Percentiles rank a stretch among this genome's conserved stretches.
Conservation (phyloP, 2,888 invertebrate species). For the Nemapogon koenigi region DNA sequence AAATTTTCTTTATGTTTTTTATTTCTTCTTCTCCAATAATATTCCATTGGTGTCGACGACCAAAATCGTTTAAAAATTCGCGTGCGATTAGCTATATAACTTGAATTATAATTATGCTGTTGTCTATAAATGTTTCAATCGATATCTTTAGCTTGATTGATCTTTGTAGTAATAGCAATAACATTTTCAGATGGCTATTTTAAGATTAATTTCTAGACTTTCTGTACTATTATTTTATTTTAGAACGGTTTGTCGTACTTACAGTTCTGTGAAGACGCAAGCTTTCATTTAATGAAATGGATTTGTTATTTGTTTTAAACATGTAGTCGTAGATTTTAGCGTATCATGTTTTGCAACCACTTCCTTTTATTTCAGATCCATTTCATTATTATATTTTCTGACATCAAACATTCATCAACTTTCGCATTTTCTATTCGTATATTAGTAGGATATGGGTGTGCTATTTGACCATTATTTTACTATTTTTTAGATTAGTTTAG, state of each 20-base stretch:
- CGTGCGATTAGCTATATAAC: no score
- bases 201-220: not conserved
- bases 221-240: conserved; percentile 22
- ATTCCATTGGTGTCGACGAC: conserved; percentile 57
- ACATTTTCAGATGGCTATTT: not conserved
- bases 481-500: not conserved
- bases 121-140: not conserved
- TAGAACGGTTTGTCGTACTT: conserved; percentile 37
- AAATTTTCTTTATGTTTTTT: conserved; percentile 34
- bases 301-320: conserved; percentile 13
- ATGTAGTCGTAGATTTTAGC: conserved; percentile 4
- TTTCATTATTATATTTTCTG: conserved; percentile 20
- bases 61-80: conserved; percentile 58
- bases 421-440: not conserved
- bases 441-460: not conserved
- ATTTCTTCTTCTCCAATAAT: conserved; percentile 29
- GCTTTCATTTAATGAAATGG: conserved; percentile 32
- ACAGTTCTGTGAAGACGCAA: conserved; percentile 21
- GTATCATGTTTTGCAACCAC: conserved; percentile 9
- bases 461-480: not conserved
- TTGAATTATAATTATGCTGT: not conserved
- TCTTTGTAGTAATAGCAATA: not conserved
- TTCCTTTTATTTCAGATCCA: conserved; percentile 10
- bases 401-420: conserved; percentile 42
- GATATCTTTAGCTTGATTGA: not conserved